Base-by-base conservation (phyloP, 2,797 vertebrate genomes). In the Crenuchus spilurus region DNA sequence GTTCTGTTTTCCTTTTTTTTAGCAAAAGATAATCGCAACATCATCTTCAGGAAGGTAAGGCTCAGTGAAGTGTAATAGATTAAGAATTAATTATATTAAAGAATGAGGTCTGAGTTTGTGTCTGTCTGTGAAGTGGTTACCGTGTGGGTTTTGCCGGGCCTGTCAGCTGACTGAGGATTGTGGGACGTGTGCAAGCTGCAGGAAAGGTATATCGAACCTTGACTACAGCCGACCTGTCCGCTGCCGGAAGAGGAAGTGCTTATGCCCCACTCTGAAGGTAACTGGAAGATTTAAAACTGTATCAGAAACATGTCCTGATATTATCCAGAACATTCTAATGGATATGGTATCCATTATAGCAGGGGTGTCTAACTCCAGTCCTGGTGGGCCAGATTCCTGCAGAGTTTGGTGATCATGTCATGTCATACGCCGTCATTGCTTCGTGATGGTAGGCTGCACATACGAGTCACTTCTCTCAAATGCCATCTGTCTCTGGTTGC, bases 61-160 rank as follows among this genome's bases (percentile, higher is more conserved):
- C n/a, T 16, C 10, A 0, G 18, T 26, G 2, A 1, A n/a, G 42
- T 37, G 1, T 46, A 24, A 24, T 1, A 2, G 37, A 37, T 13
- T 5, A 51, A 31, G 0, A 9, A 6, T 16, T n/a, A 3, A 18
- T 37, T 28, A 10, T 51, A 44, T 39, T 31, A 30, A 13, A 42
- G 16, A 39, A 51, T 3, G 20, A 18, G 11, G 20, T 11, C 4
- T 70, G 30, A 62, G 2, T n/a, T 28, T 22, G 8, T 26, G 9
- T 28, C 0, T 75, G 7, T 41, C 52, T 30, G 16, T 41, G 82
- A 77, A 97, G 95, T 94, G 92, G 90, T 88, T 93, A 79, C 95
- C 94, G 10, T 97, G 96, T 68, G 94, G 95, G 30, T 89, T 92
- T 76, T 97, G 96, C 63, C 74, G 88, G 3, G 94, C 94, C 31